Evolutionary conservation across 2,797 vertebrate species (phyloP).

Genomic region (Halcyon leucocephala): DNA sequence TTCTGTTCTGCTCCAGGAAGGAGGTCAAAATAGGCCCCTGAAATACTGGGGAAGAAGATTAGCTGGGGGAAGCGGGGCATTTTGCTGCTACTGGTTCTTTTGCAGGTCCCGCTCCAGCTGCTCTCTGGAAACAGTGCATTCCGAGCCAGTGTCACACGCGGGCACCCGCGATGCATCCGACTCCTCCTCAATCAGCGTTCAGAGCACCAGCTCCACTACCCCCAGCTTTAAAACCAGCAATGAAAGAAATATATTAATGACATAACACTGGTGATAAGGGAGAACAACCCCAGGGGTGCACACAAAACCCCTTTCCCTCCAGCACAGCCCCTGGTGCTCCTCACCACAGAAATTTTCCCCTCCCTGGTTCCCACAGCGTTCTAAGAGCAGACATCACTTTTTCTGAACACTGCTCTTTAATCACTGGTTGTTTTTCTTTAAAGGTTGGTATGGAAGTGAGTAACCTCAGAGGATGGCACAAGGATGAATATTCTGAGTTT

Average conservation of each 20-base stretch:
- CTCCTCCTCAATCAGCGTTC: neutral
- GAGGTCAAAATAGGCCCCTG: neutral
- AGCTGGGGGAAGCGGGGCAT: too few relatives aligned
- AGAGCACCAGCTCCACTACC: neutral
- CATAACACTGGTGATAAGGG: neutral
- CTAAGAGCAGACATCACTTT: neutral
- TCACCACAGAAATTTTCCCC: neutral
- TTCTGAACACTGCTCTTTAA: neutral
- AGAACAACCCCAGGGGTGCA: neutral
- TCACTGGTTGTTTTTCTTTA: neutral
- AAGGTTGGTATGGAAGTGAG: neutral
- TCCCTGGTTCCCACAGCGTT: neutral
- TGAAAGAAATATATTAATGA: neutral
- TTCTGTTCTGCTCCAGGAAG: rapidly evolving
- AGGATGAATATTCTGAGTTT: neutral
- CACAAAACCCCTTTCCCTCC: neutral
- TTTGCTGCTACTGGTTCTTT: neutral
- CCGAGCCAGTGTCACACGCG: neutral
- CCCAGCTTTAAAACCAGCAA: neutral
- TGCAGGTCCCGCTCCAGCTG: neutral
- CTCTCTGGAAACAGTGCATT: neutral
- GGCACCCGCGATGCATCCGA: neutral
- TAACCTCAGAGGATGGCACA: rapidly evolving
- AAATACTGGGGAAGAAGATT: neutral
- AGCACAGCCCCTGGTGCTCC: neutral